A percentile compares a stretch with the other conserved stretches of the same genome.
Conservation (phyloP, 23 tunicate species). For the Ciona savignyi region DNA sequence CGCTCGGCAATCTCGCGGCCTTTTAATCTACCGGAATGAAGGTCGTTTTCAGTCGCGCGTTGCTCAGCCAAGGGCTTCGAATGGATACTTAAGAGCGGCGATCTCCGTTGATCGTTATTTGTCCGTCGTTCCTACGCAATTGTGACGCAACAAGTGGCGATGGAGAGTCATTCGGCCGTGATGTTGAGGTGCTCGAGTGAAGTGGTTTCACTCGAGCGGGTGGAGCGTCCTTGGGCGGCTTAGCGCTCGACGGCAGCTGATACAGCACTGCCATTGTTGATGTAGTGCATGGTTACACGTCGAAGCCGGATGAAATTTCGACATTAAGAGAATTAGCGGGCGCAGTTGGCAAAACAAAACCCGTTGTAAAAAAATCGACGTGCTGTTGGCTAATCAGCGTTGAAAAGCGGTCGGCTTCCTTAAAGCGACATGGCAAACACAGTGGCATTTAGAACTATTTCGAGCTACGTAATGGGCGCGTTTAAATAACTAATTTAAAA, state of each 20-base stretch:
- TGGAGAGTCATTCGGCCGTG: neutral
- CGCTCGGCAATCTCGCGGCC: conserved; percentile 1
- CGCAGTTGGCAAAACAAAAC: neutral
- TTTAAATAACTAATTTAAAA: no score
- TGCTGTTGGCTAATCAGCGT: no score
- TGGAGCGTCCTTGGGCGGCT: neutral
- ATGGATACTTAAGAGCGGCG: neutral
- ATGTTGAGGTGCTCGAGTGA: neutral
- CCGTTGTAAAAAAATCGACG: neutral
- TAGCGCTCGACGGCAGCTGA: conserved; percentile 2
- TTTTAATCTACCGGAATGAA: neutral
- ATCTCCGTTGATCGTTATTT: conserved; percentile 1
- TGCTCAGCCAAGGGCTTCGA: neutral
- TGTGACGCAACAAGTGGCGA: conserved; percentile 1
- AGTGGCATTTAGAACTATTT: neutral
- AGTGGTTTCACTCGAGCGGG: conserved; percentile 2
- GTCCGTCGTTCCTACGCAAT: neutral
- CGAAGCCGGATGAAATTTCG: neutral
- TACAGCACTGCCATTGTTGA: neutral
- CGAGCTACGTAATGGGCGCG: neutral
- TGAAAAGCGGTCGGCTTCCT: neutral
- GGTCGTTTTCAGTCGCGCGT: neutral
- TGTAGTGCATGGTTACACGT: neutral
- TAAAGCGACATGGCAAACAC: neutral
- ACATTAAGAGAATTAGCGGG: neutral